Evolutionary conservation across 2,888 invertebrate species (phyloP), one percentile per base, ranked within the genome.

Genomic region (Spisula subtruncata): DNA sequence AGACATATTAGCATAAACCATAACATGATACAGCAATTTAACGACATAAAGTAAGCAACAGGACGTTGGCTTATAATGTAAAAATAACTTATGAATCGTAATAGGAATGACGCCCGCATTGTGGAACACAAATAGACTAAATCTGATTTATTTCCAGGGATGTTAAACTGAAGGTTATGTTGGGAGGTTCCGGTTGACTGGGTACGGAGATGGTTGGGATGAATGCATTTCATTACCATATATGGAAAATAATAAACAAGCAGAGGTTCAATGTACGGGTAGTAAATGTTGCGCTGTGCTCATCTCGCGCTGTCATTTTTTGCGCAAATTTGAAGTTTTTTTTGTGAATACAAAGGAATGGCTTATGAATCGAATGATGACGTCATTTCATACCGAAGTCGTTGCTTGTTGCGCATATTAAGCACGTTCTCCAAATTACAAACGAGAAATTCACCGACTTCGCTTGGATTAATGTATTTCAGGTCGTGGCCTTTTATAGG

Each of bases 371-470:
- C 25, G n/a, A 20, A 60, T n/a, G 60, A 71, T 71, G 71, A 71
- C 75, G 75, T 75, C 75, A 75, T 35, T 35, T 35, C 75, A 75
- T 75, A 32, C 75, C 75, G 16, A 35, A 32, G 75, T 75, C 25
- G 75, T 18, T 12, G 60, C n/a, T 66, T 4, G 25, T 25, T 25
- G 51, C 32, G 14, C 35, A 35, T 35, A 35, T 32, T 35, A 18
- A 75, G 35, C 29, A 35, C 75, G 75, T 32, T 25, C 29, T 14
- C 14, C 0, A 8, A 32, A 75, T 75, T 35, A 32, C 5, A 35
- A 4, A 35, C 4, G 16, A 32, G 14, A 75, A 75, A 75, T 18
- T 16, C 32, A 32, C 1, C 32, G 16, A 75, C 12, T 12, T 16
- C 18, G 32, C 18, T 4, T 32, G 32, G 75, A 75, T 35, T 18